Evolutionary conservation across 2,113 vertebrate species (phyloP), one percentile per base, ranked within the genome.

Genomic region (Xenus cinereus): DNA sequence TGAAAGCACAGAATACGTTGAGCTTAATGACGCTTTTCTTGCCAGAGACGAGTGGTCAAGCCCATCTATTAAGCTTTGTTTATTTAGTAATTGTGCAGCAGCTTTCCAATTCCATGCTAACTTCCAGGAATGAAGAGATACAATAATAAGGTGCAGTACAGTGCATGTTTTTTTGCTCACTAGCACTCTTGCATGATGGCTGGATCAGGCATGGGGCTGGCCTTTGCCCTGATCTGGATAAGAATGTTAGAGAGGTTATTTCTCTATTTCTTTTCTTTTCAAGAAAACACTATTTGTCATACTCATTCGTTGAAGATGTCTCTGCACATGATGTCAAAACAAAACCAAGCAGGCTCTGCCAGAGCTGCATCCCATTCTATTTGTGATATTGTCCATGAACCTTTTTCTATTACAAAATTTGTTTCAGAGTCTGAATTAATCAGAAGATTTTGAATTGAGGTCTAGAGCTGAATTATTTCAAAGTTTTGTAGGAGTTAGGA

Each of bases 31-130:
- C 84, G 41, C 43, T 96, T 96, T 95, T 94, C 84, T 93, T 96
- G 91, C 87, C 95, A 94, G 81, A 93, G 57, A 93, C 87, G 54
- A 80, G 69, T 93, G 84, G 90, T 90, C 78, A 88, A 87, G 90
- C 82, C 72, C 41, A 35, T 90, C 71, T 95, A 95, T 93, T 96
- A 83, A 74, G 71, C 63, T 96, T 94, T 95, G 90, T 90, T 96
- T 96, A 74, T 91, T 73, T 88, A 90, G 84, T 83, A 87, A 95
- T 91, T 84, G 54, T 85, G 53, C 50, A 85, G 62, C 46, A 90
- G 84, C 46, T 94, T 96, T 94, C 94, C 67, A 95, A 66, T 93
- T 88, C 75, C 59, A 71, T 71, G 51, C 63, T 95, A 85, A 83
- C 67, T 96, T 90, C 78, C 80, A 90, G 54, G 62, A 94, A 88